Evolutionary conservation across 2,113 vertebrate genomes (phyloP).

Genomic region (Grammomys dolichurus): DNA sequence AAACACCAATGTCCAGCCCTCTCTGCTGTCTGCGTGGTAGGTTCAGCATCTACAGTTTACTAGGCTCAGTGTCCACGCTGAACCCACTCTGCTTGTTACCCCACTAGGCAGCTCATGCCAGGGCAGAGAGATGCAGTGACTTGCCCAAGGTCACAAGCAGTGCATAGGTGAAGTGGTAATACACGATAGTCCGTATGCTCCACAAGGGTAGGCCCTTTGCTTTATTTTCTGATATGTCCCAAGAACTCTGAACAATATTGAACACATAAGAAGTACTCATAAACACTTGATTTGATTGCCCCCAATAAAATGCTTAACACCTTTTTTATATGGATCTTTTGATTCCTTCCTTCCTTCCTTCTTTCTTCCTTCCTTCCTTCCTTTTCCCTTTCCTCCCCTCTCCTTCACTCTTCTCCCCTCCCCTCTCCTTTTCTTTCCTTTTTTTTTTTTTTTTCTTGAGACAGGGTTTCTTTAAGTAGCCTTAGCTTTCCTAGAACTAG

Average conservation of each 20-base stretch:
- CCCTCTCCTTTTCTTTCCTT: fast-evolving
- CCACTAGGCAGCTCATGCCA: neutral
- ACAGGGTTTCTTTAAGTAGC: neutral
- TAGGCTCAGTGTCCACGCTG: neutral
- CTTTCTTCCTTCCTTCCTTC: fast-evolving
- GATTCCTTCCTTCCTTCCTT: too few species aligned
- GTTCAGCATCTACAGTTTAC: neutral
- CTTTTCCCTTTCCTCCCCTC: fast-evolving
- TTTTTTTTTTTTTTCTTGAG: neutral
- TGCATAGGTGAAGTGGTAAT: neutral
- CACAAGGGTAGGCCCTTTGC: neutral
- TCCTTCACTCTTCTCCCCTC: fast-evolving
- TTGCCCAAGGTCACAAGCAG: neutral
- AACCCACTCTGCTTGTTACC: neutral
- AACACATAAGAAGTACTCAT: neutral
- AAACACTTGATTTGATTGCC: neutral
- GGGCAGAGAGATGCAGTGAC: neutral
- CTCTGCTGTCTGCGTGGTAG: neutral
- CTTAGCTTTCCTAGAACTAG: neutral
- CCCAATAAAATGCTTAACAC: neutral
- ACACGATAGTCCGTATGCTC: neutral
- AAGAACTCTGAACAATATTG: neutral
- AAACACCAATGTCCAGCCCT: neutral
- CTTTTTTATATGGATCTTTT: neutral
- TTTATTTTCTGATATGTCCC: neutral